Conservation (phyloP, 2,888 invertebrate genomes). For the Rutpela maculata region DNA sequence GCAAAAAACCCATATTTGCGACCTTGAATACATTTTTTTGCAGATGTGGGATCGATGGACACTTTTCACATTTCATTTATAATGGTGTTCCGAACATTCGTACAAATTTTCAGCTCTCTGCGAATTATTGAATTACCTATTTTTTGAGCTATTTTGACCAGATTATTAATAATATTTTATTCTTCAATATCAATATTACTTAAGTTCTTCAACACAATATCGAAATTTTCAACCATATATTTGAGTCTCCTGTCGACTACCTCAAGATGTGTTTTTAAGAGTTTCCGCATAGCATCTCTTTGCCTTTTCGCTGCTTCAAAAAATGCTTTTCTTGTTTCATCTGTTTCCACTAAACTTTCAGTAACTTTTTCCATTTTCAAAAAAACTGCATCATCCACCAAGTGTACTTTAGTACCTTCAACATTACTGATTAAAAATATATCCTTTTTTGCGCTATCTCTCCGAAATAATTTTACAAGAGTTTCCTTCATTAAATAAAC, state of each 20-base stretch:
- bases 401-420: conserved; percentile 48
- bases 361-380: conserved; percentile 55
- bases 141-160: too few relatives aligned
- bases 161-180: background rate
- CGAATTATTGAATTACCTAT: too few relatives aligned
- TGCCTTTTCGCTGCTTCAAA: too few relatives aligned
- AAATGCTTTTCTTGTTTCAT: conserved; percentile 20
- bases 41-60: too few relatives aligned
- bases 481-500: conserved; percentile 56
- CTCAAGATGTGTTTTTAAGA: conserved; percentile 34
- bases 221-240: conserved; percentile 45
- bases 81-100: too few relatives aligned
- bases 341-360: conserved; percentile 39
- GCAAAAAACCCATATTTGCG: too few relatives aligned
- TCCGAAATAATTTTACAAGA: conserved; percentile 47
- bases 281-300: conserved; percentile 1
- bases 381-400: conserved; percentile 57
- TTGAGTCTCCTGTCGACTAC: conserved; percentile 39
- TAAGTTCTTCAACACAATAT: conserved; percentile 38
- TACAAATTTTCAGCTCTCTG: too few relatives aligned
- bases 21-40: too few relatives aligned
- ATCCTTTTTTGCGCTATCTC: conserved; percentile 52
- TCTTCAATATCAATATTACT: conserved; percentile 42
- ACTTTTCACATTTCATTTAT: too few relatives aligned
- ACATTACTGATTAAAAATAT: conserved; percentile 57